A percentile compares a stretch with the other conserved stretches of the same genome.
These are phyloP conservation scores for Trichonephila inaurata DNA, from an alignment of 1,140 invertebrate species.

Conservation along the genomic window DNA sequence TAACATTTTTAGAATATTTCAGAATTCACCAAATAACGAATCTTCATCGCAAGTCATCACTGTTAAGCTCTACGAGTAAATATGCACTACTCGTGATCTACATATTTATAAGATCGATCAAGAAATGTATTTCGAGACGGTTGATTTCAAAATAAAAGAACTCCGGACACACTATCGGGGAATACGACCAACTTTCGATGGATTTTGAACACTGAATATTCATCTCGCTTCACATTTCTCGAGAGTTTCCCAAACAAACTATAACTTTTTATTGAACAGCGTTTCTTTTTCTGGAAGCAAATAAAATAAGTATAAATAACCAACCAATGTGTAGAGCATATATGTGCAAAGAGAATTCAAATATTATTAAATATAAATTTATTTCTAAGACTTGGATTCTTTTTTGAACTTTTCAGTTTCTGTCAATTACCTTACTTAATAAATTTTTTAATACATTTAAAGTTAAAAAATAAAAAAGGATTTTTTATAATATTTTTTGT, in stretches of 20 bases:
- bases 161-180: background rate
- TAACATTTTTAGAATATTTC: background rate
- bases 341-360: too few species aligned
- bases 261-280: too few species aligned
- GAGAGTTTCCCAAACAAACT: background rate
- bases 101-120: background rate
- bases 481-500: too few species aligned
- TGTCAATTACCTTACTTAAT: too few species aligned
- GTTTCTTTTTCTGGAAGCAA: too few species aligned
- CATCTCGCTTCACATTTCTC: background rate
- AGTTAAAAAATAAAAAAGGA: too few species aligned
- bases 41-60: background rate
- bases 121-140: background rate
- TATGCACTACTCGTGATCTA: background rate
- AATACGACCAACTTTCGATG: background rate
- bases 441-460: too few species aligned
- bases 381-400: too few species aligned
- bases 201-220: background rate
- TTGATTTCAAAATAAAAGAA: background rate
- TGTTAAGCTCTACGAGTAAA: background rate
- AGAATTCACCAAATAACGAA: background rate
- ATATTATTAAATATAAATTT: too few species aligned
- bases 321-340: too few species aligned
- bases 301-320: too few species aligned
- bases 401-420: too few species aligned